Percentiles rank a stretch among this genome's conserved stretches.
Evolutionary conservation across 2,888 invertebrate species (phyloP).

Genomic region (Andrena minutula): DNA sequence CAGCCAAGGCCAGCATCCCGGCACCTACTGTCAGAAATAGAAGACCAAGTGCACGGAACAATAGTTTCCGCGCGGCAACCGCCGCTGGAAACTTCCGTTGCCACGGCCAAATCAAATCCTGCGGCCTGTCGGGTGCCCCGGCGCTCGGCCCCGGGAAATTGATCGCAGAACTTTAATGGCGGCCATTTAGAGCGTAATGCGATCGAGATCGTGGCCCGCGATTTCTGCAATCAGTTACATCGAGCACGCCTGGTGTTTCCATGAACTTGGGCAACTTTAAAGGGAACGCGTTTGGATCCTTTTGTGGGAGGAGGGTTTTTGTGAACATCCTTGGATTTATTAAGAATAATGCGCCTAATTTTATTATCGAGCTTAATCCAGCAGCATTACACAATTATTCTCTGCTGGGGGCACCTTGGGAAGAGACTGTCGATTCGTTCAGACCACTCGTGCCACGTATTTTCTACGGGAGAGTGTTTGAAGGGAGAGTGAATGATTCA

Average conservation of each 20-base stretch:
- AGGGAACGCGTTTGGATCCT: neutral
- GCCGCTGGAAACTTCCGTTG: conserved; percentile 37
- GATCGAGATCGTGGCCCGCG: conserved; percentile 2
- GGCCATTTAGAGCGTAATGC: conserved; percentile 31
- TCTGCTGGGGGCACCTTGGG: neutral
- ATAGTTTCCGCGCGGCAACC: conserved; percentile 25
- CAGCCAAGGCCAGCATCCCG: conserved; percentile 40
- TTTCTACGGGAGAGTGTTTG: no score
- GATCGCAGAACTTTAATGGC: conserved; percentile 47
- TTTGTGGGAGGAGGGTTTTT: neutral
- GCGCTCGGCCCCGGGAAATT: conserved; percentile 24
- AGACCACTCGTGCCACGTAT: no score
- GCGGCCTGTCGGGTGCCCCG: neutral
- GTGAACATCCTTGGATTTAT: no score
- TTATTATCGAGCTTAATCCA: no score
- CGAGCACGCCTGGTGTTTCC: neutral
- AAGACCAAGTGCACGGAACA: conserved; percentile 32
- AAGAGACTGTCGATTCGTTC: neutral
- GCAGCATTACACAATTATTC: no score
- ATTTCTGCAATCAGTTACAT: conserved; percentile 28
- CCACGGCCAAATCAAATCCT: conserved; percentile 33
- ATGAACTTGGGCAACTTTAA: conserved; percentile 16
- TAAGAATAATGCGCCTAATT: no score
- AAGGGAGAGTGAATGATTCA: no score
- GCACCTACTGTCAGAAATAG: conserved; percentile 38